These are phyloP conservation scores for Dastarcus helophoroides DNA, from an alignment of 2,888 invertebrate genomes.

Conservation along the genomic window DNA sequence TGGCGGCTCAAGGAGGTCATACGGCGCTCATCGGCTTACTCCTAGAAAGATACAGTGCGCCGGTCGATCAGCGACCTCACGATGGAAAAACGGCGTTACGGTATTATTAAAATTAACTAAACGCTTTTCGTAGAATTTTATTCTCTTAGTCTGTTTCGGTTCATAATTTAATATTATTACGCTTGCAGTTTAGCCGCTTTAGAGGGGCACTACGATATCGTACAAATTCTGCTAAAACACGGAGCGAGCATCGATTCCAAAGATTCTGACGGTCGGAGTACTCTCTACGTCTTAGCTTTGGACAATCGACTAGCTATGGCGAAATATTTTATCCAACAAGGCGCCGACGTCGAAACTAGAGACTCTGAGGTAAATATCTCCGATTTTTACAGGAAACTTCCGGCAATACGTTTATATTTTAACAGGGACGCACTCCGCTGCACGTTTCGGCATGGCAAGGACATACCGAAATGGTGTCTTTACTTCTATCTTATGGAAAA, in stretches of 20 bases:
- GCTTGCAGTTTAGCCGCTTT: conserved; percentile 58
- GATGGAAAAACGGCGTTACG: conserved; percentile 83
- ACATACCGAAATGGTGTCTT: conserved; percentile 82
- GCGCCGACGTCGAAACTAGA: conserved; percentile 74
- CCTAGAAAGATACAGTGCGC: conserved; percentile 63
- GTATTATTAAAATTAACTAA: too few relatives aligned
- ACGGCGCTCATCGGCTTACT: conserved; percentile 53
- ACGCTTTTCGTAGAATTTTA: too few relatives aligned
- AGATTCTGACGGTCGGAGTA: conserved; percentile 87
- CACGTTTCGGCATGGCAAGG: conserved; percentile 93
- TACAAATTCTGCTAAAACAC: conserved; percentile 54
- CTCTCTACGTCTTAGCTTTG: conserved; percentile 80
- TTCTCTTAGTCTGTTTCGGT: too few relatives aligned
- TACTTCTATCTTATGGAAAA: conserved; percentile 64
- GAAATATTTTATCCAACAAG: conserved; percentile 64
- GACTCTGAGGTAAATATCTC: conserved; percentile 61
- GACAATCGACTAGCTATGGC: conserved; percentile 80
- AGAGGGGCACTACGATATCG: conserved; percentile 74
- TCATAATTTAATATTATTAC: conserved; percentile 8
- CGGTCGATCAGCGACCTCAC: conserved; percentile 75
- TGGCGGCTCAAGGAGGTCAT: conserved; percentile 86
- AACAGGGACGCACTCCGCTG: conserved; percentile 71
- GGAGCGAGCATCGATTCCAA: conserved; percentile 78
- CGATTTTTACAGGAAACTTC: background rate
- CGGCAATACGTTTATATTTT: conserved; percentile 10